A percentile compares a stretch with the other conserved stretches of the same genome.
Evolutionary conservation across 2,888 invertebrate genomes (phyloP).

Genomic region (Lycocerus yunnanus): DNA sequence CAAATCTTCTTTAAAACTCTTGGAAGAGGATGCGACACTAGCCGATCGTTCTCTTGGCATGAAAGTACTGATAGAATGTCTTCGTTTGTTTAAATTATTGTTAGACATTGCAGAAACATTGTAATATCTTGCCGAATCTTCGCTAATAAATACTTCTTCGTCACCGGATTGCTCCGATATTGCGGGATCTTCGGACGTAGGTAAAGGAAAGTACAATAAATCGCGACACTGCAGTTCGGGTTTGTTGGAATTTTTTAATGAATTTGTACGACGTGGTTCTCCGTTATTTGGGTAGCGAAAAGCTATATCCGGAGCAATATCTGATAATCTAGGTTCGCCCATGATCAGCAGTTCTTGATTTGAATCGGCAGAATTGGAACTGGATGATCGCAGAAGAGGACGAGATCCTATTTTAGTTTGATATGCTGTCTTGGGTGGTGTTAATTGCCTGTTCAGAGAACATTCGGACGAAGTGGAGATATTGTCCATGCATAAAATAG

Average conservation of each 20-base stretch:
- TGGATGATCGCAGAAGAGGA: constrained; percentile 66
- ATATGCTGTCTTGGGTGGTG: constrained; percentile 41
- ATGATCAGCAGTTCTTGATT: constrained; percentile 69
- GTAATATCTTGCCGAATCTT: constrained; percentile 59
- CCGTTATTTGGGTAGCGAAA: constrained; percentile 48
- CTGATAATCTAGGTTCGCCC: constrained; percentile 72
- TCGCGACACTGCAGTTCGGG: constrained; percentile 38
- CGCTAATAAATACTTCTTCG: constrained; percentile 66
- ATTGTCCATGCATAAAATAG: constrained; percentile 29
- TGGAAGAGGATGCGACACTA: constrained; percentile 45
- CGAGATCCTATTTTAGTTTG: constrained; percentile 52
- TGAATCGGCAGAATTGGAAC: constrained; percentile 64
- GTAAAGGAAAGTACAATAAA: constrained; percentile 46
- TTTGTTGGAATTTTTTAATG: constrained; percentile 41
- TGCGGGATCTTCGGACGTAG: constrained; percentile 47
- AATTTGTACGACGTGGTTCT: constrained; percentile 48
- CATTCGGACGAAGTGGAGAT: constrained; percentile 34
- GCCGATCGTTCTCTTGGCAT: constrained; percentile 55
- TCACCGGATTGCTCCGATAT: constrained; percentile 43
- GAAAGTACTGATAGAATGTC: constrained; percentile 74
- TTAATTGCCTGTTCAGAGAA: constrained; percentile 41
- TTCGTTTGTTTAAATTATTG: constrained; percentile 48
- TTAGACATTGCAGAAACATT: constrained; percentile 57
- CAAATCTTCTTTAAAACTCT: constrained; percentile 50
- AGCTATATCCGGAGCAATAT: constrained; percentile 64